Conservation (phyloP, 2,888 invertebrate species). For the Zygogramma bicolorata region DNA sequence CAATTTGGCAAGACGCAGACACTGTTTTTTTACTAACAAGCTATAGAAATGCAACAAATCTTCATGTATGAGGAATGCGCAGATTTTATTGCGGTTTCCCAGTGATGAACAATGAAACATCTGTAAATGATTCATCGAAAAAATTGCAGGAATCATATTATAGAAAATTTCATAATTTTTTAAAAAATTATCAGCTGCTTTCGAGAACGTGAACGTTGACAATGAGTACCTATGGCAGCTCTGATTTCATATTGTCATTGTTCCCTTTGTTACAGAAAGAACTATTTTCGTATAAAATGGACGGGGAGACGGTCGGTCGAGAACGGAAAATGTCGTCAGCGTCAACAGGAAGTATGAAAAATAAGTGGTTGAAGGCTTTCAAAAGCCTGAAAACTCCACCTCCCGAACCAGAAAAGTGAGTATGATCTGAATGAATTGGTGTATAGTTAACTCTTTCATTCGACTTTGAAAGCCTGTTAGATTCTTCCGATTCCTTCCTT, state of each 20-base stretch:
- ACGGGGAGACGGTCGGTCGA: conserved; percentile 71
- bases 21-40: too few species aligned
- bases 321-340: conserved; percentile 89
- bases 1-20: too few species aligned
- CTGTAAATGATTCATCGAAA: too few species aligned
- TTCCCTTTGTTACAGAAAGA: conserved; percentile 76
- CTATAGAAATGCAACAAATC: too few species aligned
- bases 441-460: not conserved
- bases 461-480: not conserved
- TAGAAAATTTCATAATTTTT: too few species aligned
- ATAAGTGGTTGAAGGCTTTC: conserved; percentile 97
- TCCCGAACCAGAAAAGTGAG: conserved; percentile 74
- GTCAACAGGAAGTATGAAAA: conserved; percentile 92
- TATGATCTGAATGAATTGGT: conserved; percentile 43
- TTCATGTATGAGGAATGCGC: too few species aligned
- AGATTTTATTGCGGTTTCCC: too few species aligned
- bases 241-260: not conserved
- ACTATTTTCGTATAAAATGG: conserved; percentile 83
- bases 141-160: too few species aligned
- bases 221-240: too few species aligned
- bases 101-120: too few species aligned
- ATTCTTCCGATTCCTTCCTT: not conserved
- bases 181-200: too few species aligned
- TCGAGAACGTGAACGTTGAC: too few species aligned
- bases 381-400: conserved; percentile 90